Evolutionary conservation across 2,888 invertebrate species (phyloP).

Genomic region (Pteria penguin): DNA sequence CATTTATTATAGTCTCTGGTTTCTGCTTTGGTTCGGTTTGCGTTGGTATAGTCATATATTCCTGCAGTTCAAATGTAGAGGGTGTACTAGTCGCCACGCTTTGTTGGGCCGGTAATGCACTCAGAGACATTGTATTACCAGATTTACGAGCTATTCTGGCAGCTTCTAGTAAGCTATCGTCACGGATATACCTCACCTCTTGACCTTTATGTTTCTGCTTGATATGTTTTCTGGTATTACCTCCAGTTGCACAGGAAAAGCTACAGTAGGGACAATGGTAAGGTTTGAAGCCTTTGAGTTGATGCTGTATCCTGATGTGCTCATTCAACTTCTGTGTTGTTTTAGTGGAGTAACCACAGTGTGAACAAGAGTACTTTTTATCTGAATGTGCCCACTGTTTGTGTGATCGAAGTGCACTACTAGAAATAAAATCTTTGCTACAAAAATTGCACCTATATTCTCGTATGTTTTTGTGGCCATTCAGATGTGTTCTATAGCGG

Average conservation of each 20-base stretch:
- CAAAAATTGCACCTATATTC: slow-evolving; percentile 56
- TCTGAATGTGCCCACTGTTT: slow-evolving; percentile 63
- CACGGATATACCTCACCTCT: slow-evolving; percentile 59
- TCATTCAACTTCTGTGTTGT: slow-evolving; percentile 60
- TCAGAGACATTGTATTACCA: slow-evolving; percentile 47
- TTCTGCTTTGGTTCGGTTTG: too few species aligned
- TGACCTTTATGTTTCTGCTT: slow-evolving; percentile 63
- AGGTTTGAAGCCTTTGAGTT: slow-evolving; percentile 64
- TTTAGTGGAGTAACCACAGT: slow-evolving; percentile 64
- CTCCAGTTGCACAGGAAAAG: slow-evolving; percentile 67
- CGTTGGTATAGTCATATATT: background rate
- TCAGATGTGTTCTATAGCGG: slow-evolving; percentile 59
- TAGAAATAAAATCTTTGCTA: slow-evolving; percentile 53
- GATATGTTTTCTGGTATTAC: slow-evolving; percentile 70
- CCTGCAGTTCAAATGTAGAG: background rate
- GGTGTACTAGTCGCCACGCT: background rate
- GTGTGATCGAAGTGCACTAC: slow-evolving; percentile 52
- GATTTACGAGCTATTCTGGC: slow-evolving; percentile 52
- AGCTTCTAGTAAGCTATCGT: slow-evolving; percentile 47
- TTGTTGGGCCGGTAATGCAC: slow-evolving; percentile 2
- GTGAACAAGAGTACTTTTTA: slow-evolving; percentile 59
- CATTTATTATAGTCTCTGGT: background rate
- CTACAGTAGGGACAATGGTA: slow-evolving; percentile 68
- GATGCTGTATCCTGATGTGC: slow-evolving; percentile 69
- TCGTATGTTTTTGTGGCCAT: slow-evolving; percentile 56